These are phyloP conservation scores for Vireo griseus DNA, from an alignment of 2,797 vertebrate species.

Conservation along the genomic window DNA sequence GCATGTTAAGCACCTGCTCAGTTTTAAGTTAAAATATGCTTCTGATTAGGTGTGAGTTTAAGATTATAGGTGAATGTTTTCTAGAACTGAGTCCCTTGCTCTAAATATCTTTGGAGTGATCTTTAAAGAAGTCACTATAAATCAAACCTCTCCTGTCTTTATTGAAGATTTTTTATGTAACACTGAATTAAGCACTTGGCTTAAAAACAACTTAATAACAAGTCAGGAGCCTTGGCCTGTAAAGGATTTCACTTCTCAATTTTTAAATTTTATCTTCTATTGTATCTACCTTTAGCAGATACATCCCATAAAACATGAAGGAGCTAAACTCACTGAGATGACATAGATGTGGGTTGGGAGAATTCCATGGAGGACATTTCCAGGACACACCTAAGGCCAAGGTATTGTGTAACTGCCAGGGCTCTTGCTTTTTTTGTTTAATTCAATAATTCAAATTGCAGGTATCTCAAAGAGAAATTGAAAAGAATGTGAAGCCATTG, in stretches of 20 bases:
- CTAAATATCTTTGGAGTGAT: neutral
- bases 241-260: neutral
- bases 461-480: neutral
- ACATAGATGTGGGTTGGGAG: neutral
- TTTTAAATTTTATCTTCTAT: neutral
- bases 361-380: neutral
- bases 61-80: neutral
- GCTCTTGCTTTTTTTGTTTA: neutral
- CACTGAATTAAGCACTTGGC: neutral
- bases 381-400: neutral
- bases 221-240: neutral
- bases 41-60: neutral
- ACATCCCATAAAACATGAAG: neutral
- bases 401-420: neutral
- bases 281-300: neutral
- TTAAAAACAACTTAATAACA: neutral
- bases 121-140: neutral
- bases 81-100: neutral
- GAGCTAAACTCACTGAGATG: neutral
- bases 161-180: neutral
- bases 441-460: neutral
- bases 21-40: neutral
- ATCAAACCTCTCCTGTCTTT: neutral
- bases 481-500: neutral
- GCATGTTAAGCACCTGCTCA: neutral